Conservation (phyloP, 1,140 invertebrate species). For the Archegozetes longisetosus region DNA sequence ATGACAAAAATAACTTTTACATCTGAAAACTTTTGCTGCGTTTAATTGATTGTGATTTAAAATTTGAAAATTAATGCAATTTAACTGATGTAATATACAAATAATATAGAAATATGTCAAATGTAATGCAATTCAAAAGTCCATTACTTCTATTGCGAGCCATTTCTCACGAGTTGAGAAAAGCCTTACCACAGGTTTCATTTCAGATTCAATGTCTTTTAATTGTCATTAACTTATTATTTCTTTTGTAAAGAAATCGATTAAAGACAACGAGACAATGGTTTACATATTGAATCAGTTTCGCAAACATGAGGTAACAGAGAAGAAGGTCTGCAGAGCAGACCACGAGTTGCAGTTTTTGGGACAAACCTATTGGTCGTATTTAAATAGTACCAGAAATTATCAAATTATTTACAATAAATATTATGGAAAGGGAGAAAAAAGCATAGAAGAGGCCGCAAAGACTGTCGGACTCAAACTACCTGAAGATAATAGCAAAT, state of each 20-base stretch:
- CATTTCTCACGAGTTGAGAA: background rate
- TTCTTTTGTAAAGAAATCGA: no score
- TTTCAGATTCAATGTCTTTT: background rate
- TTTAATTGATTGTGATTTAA: no score
- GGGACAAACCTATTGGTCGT: slow-evolving; percentile 1
- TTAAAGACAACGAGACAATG: background rate
- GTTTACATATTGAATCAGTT: background rate
- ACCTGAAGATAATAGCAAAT: background rate
- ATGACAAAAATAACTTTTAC: no score
- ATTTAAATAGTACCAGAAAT: background rate
- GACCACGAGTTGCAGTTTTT: slow-evolving; percentile 1
- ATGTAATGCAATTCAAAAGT: background rate
- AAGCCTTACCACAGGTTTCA: no score
- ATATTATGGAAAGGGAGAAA: slow-evolving; percentile 9
- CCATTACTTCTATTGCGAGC: background rate
- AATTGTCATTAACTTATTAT: background rate
- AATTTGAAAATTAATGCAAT: no score
- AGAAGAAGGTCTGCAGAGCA: slow-evolving; percentile 3
- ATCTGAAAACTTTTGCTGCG: no score
- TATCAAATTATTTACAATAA: background rate
- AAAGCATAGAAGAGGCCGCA: slow-evolving; percentile 1
- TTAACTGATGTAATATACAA: no score
- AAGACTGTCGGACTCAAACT: slow-evolving; percentile 6
- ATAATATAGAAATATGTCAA: no score
- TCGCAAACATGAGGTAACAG: slow-evolving; percentile 7